phyloP scores from a whole-genome alignment of 2,113 vertebrate species.

The Cynoglossus semilaevis region DNA sequence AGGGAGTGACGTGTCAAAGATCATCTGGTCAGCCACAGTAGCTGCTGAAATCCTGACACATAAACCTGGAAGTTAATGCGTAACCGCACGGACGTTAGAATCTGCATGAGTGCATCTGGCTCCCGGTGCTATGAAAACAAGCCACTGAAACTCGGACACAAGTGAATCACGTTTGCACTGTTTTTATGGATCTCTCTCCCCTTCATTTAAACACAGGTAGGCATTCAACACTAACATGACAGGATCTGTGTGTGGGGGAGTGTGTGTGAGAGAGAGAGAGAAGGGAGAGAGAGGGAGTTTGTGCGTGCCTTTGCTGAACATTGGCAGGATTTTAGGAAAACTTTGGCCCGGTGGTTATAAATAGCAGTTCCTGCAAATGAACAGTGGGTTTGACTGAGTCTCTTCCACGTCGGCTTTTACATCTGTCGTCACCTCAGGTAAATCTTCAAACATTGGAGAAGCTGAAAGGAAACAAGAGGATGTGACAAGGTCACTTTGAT shows the following conservation, averaged over 20 bases:
- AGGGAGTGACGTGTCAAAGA: conserved; percentile 35
- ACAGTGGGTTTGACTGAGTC: conserved; percentile 21
- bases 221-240: neutral
- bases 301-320: conserved; percentile 10
- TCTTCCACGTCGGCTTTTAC: conserved; percentile 2
- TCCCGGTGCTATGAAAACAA: neutral
- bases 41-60: conserved; percentile 9
- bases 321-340: conserved; percentile 40
- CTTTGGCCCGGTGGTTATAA: conserved; percentile 31
- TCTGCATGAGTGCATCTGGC: neutral
- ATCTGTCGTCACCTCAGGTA: conserved; percentile 4
- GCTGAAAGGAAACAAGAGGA: neutral
- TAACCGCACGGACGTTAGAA: conserved; percentile 17
- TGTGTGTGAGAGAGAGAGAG: neutral
- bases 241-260: neutral
- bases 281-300: neutral
- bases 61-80: conserved; percentile 43
- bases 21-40: conserved; percentile 5
- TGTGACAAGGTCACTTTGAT: neutral
- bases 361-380: conserved; percentile 29
- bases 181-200: neutral
- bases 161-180: neutral
- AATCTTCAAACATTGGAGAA: conserved; percentile 9
- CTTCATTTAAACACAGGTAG: neutral
- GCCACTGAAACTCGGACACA: neutral